Evolutionary conservation across 2,797 vertebrate species (phyloP), one percentile per base, ranked within the genome.

Genomic region (Netta rufina): DNA sequence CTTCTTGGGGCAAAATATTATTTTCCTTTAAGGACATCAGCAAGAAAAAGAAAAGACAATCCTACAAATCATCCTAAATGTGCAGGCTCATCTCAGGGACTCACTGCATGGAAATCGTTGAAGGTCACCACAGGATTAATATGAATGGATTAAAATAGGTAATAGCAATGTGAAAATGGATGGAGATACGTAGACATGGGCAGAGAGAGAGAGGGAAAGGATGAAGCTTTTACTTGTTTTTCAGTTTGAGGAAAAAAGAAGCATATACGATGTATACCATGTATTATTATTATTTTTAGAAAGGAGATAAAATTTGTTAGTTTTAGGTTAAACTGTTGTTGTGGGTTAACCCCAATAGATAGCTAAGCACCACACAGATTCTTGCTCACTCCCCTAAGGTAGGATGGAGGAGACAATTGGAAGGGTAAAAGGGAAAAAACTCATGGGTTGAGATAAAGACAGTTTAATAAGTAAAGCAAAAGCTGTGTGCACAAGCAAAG

Each of bases 111-210:
- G 64, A 91, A 91, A 71, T 78, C 2, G 3, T 13, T 90, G 77
- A 95, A 92, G 83, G 89, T 86, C 71, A 94, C 38, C 13, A 25
- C 22, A 74, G 87, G 80, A 93, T 92, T 95, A 90, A 76, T 86
- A 88, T 25, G 32, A 41, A 84, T 93, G 47, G 73, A 94, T 95
- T 93, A 92, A 92, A 93, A 91, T 47, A 67, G 49, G 39, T 51
- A 93, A 95, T 57, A 88, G 56, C 38, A 76, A 78, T 49, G 22
- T 71, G 56, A 86, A 95, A 91, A 73, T 70, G 38, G 51, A 84
- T 90, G 62, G 56, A 92, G 49, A 80, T 89, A 67, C 0, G 6
- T 14, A 54, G 28, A 81, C 18, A 51, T 78, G 71, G 24, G 41
- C 16, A 79, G 33, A 16, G 36, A 88, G 32, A 58, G 0, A 1